Base-by-base conservation (phyloP, 1,140 invertebrate genomes). In the Nasonia vitripennis region DNA sequence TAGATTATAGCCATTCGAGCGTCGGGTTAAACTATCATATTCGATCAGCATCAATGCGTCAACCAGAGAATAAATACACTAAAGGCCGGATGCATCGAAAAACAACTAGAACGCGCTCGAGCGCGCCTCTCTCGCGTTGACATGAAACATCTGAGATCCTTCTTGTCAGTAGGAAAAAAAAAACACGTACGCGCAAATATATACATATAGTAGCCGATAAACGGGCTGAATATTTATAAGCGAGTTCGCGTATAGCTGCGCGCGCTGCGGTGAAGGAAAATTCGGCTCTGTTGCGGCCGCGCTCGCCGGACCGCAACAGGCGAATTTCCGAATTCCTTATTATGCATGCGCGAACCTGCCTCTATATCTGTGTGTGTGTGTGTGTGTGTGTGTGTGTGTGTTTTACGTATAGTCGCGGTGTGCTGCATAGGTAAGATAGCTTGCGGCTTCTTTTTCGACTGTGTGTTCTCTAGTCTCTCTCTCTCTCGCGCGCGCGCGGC, bases 301-400 rank as follows among this genome's bases (percentile, higher is more conserved):
- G 23, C 23, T 27, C 3, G 12, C 9, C 41, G 41, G 9, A 75
- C 81, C 81, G 81, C 81, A 82, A 82, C 81, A 82, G 81, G 81
- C 81, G 17, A 82, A 74, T 74, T 55, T 55, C 48, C 81, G 10
- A 55, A 82, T 82, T 82, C 70, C 81, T 74, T 82, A 75, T 82
- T 74, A 82, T 74, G 68, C 81, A 37, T 62, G 17, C 41, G n/a
- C 67, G 67, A 68, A 9, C 37, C 41, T 10, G 5, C 74, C 7
- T 34, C 12, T 27, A 27, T 27, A 27, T 27, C 27, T 27, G 27
- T 27, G 27, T 27, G 1, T 27, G 27, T 27, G 45, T 17, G 75
- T 23, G 45, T 17, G 45, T 23, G 45, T 17, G 75, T 27, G 0
- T 73, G 71, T 20, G 75, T 6, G 37, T 37, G 45, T 17, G 75